Percentiles rank a stretch among this genome's conserved stretches.
Conservation (phyloP, 2,113 vertebrate species). For the Melospiza melodia region DNA sequence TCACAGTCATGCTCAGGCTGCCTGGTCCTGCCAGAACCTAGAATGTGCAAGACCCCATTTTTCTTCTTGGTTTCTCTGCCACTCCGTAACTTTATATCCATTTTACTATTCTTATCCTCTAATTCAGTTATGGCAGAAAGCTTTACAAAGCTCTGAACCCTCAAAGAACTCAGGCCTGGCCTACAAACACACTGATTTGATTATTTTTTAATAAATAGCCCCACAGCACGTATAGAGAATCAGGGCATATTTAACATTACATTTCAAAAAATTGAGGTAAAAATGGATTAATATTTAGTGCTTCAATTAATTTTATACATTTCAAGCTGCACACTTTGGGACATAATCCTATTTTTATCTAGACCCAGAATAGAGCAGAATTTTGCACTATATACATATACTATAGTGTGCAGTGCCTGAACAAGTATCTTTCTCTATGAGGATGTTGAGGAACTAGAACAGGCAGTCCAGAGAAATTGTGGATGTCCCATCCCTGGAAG, state of each 20-base stretch:
- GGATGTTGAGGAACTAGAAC: background rate
- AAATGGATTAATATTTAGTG: background rate
- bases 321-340: background rate
- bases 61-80: background rate
- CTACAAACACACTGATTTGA: background rate
- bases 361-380: background rate
- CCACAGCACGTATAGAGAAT: background rate
- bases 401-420: background rate
- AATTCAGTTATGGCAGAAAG: background rate
- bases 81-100: background rate
- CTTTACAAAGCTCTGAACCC: slow-evolving; percentile 1
- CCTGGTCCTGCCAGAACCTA: background rate
- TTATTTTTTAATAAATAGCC: background rate
- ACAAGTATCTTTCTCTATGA: fast-evolving
- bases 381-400: background rate
- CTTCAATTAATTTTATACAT: background rate
- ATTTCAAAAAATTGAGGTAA: background rate
- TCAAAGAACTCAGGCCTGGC: background rate
- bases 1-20: background rate
- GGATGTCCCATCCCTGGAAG: background rate
- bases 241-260: background rate
- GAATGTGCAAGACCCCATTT: background rate
- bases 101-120: slow-evolving; percentile 1
- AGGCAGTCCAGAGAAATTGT: background rate
- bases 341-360: background rate